Base-by-base conservation (phyloP, 2,113 vertebrate genomes). In the Fukomys damarensis region DNA sequence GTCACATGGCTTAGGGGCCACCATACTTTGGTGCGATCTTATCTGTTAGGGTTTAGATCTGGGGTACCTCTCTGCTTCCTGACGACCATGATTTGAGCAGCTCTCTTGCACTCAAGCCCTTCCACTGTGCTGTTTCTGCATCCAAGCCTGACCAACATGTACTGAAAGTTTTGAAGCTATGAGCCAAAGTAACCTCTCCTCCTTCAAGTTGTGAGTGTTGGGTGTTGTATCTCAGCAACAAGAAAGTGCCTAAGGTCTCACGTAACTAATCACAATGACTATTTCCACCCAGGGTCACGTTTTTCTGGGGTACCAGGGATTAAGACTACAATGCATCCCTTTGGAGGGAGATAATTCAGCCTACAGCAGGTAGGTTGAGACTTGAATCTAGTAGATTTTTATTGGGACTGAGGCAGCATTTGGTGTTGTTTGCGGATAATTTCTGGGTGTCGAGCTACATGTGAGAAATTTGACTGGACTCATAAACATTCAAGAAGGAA, bases 401-500 rank as follows among this genome's bases (percentile, higher is more conserved):
- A 32, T 26, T 0, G 2, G 14, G 10, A 3, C 17, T 74, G 46
- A 17, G 24, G 4, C 20, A 58, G 54, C 22, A 5, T 38, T 83
- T 59, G 61, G 24, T 54, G 38, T 6, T 49, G 20, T 63, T 41
- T 72, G 3, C 3, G 79, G 56, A 30, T 63, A 26, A 58, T 46
- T 88, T 19, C 84, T 54, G 7, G 58, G 41, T 54, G 41, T 32
- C 14, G 35, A 7, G 68, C 30, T 30, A 7, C 1, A 8, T 66
- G 46, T 59, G 83, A 89, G 54, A 76, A 58, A 41, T 12, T 87
- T 76, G 14, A 30, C 61, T 38, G 12, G 8, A 38, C 54, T 46
- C n/a, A 26, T n/a, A 56, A 76, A 86, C 49, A 38, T 79, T 86
- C 58, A 52, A 89, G 85, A 89, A 77, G 28, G 38, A 89, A 72